These are phyloP conservation scores for Nasonia oneida DNA, from an alignment of 2,888 invertebrate species.

Conservation along the genomic window DNA sequence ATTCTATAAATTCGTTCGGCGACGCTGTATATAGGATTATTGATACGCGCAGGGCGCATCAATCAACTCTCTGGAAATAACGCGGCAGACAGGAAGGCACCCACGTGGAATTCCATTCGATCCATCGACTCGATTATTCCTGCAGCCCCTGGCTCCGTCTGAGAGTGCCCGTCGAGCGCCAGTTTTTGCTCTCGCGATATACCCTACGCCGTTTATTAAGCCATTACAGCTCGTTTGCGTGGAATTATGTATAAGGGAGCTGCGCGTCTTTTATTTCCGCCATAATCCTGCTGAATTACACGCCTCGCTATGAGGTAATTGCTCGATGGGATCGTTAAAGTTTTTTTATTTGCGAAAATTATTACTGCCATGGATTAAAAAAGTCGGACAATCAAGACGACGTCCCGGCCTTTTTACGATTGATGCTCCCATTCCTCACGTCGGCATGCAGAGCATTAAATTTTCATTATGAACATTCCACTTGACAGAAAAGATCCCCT, in stretches of 20 bases:
- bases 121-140: neutral
- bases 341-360: no score
- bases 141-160: neutral
- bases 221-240: conserved; percentile 6
- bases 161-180: neutral
- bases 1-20: neutral
- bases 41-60: neutral
- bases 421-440: neutral
- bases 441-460: neutral
- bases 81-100: neutral
- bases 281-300: neutral
- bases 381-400: no score
- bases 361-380: no score
- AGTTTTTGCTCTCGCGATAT: neutral
- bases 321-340: neutral
- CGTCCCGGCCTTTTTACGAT: neutral
- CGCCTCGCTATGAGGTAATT: neutral
- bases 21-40: neutral
- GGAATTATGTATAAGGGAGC: neutral
- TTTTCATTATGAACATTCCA: neutral
- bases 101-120: conserved; percentile 6
- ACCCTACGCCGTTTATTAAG: neutral
- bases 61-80: neutral
- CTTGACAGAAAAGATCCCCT: neutral
- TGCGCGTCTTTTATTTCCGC: neutral